Base-by-base conservation (phyloP, 2,888 invertebrate species). In the Dorcus parallelipipedus region DNA sequence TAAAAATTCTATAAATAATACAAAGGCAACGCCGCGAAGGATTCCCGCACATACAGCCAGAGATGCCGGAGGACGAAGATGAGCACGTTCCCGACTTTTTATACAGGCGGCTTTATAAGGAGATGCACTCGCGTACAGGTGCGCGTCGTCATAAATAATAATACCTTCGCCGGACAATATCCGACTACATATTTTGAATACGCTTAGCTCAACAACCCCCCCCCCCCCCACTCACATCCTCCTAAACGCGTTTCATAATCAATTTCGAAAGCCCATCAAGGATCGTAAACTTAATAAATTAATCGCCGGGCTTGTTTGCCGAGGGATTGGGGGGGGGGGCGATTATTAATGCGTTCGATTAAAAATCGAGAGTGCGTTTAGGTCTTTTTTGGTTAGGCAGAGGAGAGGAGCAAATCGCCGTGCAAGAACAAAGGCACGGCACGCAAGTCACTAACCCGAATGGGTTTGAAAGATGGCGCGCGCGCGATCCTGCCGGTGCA, bases 131-230 rank as follows among this genome's bases (percentile, higher is more conserved):
- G 14, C n/a, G 45, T 45, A 45, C 45, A 45, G 45, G 45, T 45
- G 45, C 45, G 23, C 45, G 14, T 45, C 45, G 14, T 45, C 45
- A 45, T 45, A 45, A 45, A 45, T 45, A 45, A 45, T 45, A 45
- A 45, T 10, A 45, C 45, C 9, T 45, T 45, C 45, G 14, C 14
- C 14, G 45, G 45, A 45, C 45, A 45, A 45, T 45, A 45, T 45
- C 45, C 45, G 45, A 45, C 45, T 45, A 10, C 45, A 45, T 45
- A 45, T 45, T 45, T 45, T 45, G 45, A 45, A 45, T 45, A 45
- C 45, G 17, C 45, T 17, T 20, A 9, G 45, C 23, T 8, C 45
- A 45, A n/a, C n/a, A 41, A 3, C 41, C 10, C 41, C 20, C 26
- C 26, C 26, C 6, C 6, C 20, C 20, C 20, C 20, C 20, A 20